Conservation (phyloP, 2,888 invertebrate genomes). For the Epinotia brunnichana region DNA sequence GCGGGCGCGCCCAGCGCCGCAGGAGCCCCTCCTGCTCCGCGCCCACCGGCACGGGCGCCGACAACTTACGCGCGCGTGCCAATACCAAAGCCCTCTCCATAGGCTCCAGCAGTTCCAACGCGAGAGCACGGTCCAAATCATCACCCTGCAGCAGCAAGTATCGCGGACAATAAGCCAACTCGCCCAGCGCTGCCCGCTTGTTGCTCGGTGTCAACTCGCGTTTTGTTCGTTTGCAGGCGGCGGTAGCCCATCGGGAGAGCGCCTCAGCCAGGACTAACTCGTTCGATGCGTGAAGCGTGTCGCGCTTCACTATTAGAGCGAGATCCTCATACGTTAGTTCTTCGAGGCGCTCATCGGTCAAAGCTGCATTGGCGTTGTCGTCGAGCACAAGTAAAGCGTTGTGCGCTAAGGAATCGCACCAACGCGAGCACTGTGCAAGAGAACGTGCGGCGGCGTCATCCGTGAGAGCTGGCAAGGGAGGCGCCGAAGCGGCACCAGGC, state of each 20-base stretch:
- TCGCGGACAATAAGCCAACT: constrained; percentile 85
- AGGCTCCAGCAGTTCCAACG: constrained; percentile 74
- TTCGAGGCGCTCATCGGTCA: constrained; percentile 72
- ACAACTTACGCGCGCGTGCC: constrained; percentile 72
- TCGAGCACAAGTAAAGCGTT: constrained; percentile 85
- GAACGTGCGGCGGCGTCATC: constrained; percentile 70
- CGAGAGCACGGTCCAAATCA: constrained; percentile 85
- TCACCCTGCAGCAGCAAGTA: constrained; percentile 87
- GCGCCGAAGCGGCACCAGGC: constrained; percentile 78
- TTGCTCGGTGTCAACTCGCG: constrained; percentile 75
- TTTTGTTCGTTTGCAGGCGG: constrained; percentile 75
- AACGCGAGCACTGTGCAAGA: constrained; percentile 76
- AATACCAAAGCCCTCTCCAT: constrained; percentile 76
- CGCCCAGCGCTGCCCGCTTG: constrained; percentile 76
- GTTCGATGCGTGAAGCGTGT: constrained; percentile 86
- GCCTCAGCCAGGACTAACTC: constrained; percentile 86
- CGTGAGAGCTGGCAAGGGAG: constrained; percentile 73
- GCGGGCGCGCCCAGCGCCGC: constrained; percentile 74
- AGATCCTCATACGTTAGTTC: constrained; percentile 87
- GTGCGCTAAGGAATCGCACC: constrained; percentile 86
- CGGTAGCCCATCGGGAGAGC: constrained; percentile 82
- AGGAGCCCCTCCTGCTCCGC: constrained; percentile 75
- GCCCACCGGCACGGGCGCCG: constrained; percentile 76
- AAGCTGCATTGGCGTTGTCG: constrained; percentile 73
- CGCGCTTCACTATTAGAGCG: constrained; percentile 85